Percentiles rank a stretch among this genome's conserved stretches.
Evolutionary conservation across 2,888 invertebrate species (phyloP).

Genomic region (Pogonocherus hispidulus): DNA sequence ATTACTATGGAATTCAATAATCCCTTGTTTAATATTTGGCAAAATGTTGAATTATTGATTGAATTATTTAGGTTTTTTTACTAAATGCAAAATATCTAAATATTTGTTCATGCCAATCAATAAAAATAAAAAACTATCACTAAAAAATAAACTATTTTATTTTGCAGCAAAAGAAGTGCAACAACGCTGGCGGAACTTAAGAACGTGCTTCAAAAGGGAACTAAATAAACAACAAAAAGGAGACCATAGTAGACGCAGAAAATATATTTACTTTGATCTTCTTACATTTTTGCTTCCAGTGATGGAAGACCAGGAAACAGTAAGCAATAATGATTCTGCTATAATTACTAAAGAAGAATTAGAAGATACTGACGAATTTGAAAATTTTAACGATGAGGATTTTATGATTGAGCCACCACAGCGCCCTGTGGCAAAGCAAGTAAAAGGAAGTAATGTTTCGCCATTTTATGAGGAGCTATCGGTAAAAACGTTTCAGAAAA

Average conservation of each 20-base stretch:
- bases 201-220: background rate
- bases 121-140: too few species aligned
- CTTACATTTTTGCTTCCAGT: background rate
- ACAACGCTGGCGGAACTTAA: background rate
- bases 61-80: too few species aligned
- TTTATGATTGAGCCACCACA: background rate
- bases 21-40: too few species aligned
- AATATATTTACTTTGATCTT: constrained; percentile 1
- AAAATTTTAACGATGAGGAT: background rate
- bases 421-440: background rate
- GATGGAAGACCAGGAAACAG: background rate
- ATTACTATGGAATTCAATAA: too few species aligned
- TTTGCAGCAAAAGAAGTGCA: background rate
- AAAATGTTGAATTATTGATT: too few species aligned
- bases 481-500: background rate
- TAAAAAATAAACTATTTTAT: background rate
- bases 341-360: background rate
- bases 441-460: background rate
- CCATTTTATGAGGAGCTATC: background rate
- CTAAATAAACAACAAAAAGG: background rate
- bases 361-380: background rate
- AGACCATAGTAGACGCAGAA: background rate
- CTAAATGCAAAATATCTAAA: too few species aligned
- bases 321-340: background rate
- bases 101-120: too few species aligned